Percentiles rank a stretch among this genome's conserved stretches.
Conservation (phyloP, 2,797 vertebrate genomes). For the Phataginus tetradactyla region DNA sequence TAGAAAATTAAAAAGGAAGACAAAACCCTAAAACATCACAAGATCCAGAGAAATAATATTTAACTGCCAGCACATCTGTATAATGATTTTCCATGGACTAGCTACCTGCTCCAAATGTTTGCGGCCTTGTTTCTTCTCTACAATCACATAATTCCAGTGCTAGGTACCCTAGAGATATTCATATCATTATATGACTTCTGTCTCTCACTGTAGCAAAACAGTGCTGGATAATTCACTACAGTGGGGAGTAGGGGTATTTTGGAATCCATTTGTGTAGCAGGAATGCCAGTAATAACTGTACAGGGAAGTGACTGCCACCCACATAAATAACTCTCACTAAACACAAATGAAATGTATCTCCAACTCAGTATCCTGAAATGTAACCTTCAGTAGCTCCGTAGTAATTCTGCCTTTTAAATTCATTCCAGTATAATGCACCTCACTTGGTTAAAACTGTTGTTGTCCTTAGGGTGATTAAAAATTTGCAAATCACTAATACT, state of each 20-base stretch:
- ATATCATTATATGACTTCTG: neutral
- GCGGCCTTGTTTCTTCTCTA: neutral
- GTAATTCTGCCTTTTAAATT: neutral
- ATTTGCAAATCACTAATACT: neutral
- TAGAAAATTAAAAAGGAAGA: neutral
- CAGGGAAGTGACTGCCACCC: neutral
- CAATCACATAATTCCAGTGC: neutral
- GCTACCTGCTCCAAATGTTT: neutral
- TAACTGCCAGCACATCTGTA: neutral
- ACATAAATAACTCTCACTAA: neutral
- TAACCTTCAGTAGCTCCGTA: neutral
- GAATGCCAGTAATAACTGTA: neutral
- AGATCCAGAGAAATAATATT: neutral
- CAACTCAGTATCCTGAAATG: neutral
- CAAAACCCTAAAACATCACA: neutral
- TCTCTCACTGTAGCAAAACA: neutral
- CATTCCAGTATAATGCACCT: neutral
- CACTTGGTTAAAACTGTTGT: slow-evolving; percentile 13
- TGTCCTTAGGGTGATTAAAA: neutral
- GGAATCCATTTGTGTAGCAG: neutral
- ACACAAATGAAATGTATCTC: neutral
- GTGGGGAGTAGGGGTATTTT: neutral
- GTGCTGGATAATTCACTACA: neutral
- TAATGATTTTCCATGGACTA: neutral
- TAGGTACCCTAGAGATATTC: neutral